Base-by-base conservation (phyloP, 2,797 vertebrate species). In the Kryptolebias ocellatus region DNA sequence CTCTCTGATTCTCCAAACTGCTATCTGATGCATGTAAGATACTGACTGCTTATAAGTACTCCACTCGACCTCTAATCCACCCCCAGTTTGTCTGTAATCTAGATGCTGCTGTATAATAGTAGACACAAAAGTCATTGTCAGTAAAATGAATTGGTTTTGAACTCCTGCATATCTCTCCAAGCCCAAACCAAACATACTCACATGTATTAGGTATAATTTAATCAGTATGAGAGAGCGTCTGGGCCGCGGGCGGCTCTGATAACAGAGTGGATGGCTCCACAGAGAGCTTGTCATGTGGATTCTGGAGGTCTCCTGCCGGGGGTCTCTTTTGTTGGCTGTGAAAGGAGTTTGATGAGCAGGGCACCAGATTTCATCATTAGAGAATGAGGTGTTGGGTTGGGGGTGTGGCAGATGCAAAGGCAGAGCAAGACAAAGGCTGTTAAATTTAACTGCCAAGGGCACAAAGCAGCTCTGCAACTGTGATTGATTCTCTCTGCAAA, bases 401-500 rank as follows among this genome's bases (percentile, higher is more conserved):
- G 24, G 49, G 34, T 15, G 52, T 14, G 66, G 9, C 63, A 44
- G 47, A 8, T 49, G 17, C n/a, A 18, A 49, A 50, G 12, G 54
- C 27, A 0, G 60, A 68, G 79, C 70, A 84, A 89, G 78, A 89
- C 85, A 86, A 87, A 83, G 81, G 69, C 74, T 60, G 80, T 85
- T 89, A 79, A 79, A 83, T 83, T 83, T 81, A 87, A 87, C 76
- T 67, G 74, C 80, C 57, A 54, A 64, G 74, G 81, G 68, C 84
- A 83, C 71, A 74, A 86, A 85, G 78, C 75, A 57, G 9, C 78
- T 65, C 67, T 71, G 69, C 71, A 44, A 44, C 79, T 76, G 78
- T 87, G 87, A 87, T 86, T 86, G 90, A 92, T 92, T 90, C 81
- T 85, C 81, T 75, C 86, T 67, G 60, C 75, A 76, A 84, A 91